Evolutionary conservation across 2,797 vertebrate genomes (phyloP).

Genomic region (Clarias fuscus): DNA sequence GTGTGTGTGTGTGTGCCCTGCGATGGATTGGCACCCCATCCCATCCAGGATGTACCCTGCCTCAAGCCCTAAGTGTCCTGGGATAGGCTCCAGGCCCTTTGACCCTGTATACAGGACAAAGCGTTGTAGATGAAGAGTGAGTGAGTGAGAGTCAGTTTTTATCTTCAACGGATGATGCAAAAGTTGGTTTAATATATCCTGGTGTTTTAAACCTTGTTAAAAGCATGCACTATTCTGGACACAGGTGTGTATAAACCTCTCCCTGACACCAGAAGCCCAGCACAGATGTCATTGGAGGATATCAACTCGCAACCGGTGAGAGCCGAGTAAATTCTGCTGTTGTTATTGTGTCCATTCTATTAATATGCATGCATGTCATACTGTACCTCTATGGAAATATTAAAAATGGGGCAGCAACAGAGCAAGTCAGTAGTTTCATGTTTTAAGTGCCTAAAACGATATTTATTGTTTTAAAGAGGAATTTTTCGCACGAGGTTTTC

Average conservation of each 20-base stretch:
- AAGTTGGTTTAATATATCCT: not conserved
- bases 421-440: too few relatives aligned
- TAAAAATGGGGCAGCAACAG: not conserved
- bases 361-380: not conserved
- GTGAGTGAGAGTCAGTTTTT: too few relatives aligned
- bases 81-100: too few relatives aligned
- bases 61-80: too few relatives aligned
- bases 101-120: too few relatives aligned
- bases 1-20: too few relatives aligned
- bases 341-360: not conserved
- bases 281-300: slow-evolving; percentile 37
- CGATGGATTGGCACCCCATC: too few relatives aligned
- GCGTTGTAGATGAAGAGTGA: too few relatives aligned
- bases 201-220: not conserved
- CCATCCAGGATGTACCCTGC: too few relatives aligned
- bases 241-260: slow-evolving; percentile 62
- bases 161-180: not conserved
- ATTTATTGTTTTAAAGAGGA: not conserved
- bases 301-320: slow-evolving; percentile 61
- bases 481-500: not conserved
- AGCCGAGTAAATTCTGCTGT: not conserved
- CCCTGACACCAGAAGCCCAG: slow-evolving; percentile 36
- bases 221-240: slow-evolving; percentile 31
- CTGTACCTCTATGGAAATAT: not conserved
- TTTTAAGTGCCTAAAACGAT: not conserved